Evolutionary conservation across 2,113 vertebrate genomes (phyloP).

Genomic region (Heterochromis multidens): DNA sequence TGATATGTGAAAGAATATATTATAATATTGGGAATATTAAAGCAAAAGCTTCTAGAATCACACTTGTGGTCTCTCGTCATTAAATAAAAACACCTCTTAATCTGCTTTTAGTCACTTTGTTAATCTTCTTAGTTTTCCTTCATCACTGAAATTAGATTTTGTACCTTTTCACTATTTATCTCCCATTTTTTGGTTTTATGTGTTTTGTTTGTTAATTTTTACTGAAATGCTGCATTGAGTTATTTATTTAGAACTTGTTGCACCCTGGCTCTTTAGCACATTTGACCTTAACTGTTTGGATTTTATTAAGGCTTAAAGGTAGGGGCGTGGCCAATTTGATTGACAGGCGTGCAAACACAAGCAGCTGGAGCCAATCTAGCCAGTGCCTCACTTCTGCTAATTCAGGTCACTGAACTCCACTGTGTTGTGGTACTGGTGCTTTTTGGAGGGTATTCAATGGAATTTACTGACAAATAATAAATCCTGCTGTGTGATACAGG

Average conservation of each 20-base stretch:
- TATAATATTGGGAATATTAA: neutral
- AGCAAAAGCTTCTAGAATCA: neutral
- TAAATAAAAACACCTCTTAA: neutral
- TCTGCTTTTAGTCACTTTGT: neutral
- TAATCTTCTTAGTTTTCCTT: neutral
- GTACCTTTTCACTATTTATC: neutral
- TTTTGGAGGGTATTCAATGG: neutral
- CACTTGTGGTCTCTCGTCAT: neutral
- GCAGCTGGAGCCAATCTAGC: neutral
- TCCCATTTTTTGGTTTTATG: neutral
- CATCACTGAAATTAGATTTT: neutral
- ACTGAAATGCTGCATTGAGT: neutral
- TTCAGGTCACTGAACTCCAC: neutral
- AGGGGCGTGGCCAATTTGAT: neutral
- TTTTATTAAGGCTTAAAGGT: neutral
- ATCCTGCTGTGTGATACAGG: neutral
- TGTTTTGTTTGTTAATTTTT: neutral
- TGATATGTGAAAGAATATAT: neutral
- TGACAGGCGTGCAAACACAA: neutral
- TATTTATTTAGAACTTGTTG: neutral
- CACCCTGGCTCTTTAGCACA: neutral
- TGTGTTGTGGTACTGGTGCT: neutral
- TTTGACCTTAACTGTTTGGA: neutral
- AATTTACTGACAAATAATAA: neutral
- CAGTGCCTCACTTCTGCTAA: neutral